Evolutionary conservation across 1,140 invertebrate genomes (phyloP).

Genomic region (Magallana angulata): DNA sequence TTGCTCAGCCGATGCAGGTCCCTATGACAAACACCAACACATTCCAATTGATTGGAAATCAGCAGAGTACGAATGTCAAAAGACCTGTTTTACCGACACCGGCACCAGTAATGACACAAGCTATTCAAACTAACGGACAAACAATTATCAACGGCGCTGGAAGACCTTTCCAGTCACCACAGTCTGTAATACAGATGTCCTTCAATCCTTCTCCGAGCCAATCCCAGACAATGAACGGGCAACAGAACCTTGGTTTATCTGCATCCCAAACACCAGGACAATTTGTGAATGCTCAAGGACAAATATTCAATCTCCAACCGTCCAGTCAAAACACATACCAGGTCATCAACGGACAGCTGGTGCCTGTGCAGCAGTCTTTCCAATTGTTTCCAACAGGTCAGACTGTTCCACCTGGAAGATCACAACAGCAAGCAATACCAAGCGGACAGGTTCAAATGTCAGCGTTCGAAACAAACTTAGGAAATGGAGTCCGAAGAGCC

Average conservation of each 20-base stretch:
- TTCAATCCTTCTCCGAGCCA: background rate
- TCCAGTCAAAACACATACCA: constrained; percentile 3
- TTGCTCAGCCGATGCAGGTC: background rate
- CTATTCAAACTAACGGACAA: constrained; percentile 4
- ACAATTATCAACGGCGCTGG: background rate
- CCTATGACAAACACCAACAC: background rate
- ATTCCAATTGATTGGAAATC: background rate
- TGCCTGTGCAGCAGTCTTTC: background rate
- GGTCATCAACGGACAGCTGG: background rate
- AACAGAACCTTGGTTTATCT: background rate
- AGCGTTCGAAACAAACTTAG: constrained; percentile 10
- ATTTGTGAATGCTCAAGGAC: background rate
- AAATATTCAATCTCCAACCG: background rate
- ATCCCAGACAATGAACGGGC: background rate
- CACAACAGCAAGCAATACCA: background rate
- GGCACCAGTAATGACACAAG: constrained; percentile 1
- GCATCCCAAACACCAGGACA: background rate
- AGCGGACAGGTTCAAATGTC: background rate
- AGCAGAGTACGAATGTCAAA: background rate
- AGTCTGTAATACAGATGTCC: background rate
- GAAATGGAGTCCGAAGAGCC: background rate
- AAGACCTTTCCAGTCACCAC: background rate
- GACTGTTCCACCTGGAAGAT: background rate
- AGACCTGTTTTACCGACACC: background rate
- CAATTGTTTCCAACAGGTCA: constrained; percentile 17